These are phyloP conservation scores for Hafferia zeledoni DNA, from an alignment of 2,797 vertebrate species.

Conservation along the genomic window DNA sequence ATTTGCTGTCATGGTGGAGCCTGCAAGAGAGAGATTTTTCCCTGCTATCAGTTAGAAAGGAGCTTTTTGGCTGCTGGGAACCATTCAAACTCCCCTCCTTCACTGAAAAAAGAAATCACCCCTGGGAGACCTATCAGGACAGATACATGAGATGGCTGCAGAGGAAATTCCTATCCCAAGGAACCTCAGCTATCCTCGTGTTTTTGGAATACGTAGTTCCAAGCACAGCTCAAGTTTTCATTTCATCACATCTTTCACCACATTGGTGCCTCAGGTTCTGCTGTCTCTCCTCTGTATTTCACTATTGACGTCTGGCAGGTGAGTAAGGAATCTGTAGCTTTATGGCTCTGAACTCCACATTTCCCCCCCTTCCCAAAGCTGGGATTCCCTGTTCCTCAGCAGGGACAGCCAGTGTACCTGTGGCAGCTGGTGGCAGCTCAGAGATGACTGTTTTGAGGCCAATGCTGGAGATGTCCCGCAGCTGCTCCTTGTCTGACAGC, in stretches of 20 bases:
- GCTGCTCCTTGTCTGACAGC: conserved; percentile 92
- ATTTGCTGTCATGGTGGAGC: conserved; percentile 84
- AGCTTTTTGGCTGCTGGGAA: not conserved
- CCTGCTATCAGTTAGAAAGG: not conserved
- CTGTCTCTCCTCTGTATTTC: not conserved
- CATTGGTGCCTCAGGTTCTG: not conserved
- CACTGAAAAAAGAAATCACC: not conserved
- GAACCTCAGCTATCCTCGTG: not conserved
- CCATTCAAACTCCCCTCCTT: not conserved
- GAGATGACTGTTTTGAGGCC: conserved; percentile 94
- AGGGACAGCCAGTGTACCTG: conserved; percentile 76
- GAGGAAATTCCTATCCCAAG: not conserved
- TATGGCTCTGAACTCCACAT: not conserved
- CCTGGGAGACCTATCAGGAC: not conserved
- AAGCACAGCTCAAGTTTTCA: not conserved
- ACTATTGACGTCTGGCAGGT: not conserved
- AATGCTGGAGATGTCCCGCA: conserved; percentile 94
- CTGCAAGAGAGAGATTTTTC: conserved; percentile 67
- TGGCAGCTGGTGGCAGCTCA: conserved; percentile 86
- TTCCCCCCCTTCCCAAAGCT: not conserved
- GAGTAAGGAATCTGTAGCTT: not conserved
- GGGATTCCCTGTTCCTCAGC: accelerated
- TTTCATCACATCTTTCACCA: not conserved
- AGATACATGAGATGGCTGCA: not conserved
- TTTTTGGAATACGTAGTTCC: not conserved